Conservation (phyloP, 2,113 vertebrate species). For the Hippocampus guttulatus region DNA sequence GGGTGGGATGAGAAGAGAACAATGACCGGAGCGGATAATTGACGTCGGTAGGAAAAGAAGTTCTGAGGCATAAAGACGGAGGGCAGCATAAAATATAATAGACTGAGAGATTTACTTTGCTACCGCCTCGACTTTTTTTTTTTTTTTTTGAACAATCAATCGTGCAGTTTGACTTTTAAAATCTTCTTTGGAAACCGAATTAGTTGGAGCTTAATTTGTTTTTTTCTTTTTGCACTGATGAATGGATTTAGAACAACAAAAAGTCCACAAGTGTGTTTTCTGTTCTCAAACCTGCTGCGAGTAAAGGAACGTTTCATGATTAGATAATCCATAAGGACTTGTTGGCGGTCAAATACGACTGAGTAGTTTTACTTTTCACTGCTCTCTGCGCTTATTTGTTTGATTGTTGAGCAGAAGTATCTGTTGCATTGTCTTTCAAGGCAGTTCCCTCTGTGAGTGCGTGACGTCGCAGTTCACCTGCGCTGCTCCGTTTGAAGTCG, state of each 20-base stretch:
- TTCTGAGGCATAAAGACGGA: not conserved
- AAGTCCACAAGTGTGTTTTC: not conserved
- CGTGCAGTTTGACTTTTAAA: slow-evolving; percentile 28
- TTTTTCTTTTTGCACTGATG: not conserved
- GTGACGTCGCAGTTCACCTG: slow-evolving; percentile 30
- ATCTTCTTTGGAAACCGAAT: not conserved
- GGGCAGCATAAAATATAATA: not conserved
- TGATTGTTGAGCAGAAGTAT: not conserved
- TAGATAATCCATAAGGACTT: not conserved
- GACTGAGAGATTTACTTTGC: not conserved
- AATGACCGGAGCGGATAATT: not conserved
- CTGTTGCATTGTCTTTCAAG: not conserved
- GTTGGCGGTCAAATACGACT: not conserved
- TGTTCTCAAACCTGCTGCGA: not conserved
- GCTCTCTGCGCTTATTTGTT: not conserved
- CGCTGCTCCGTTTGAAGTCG: slow-evolving; percentile 52
- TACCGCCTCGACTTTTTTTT: not conserved
- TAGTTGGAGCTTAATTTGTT: slow-evolving; percentile 9
- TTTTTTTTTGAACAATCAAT: slow-evolving; percentile 8
- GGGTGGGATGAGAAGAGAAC: not conserved
- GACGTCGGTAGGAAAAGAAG: not conserved
- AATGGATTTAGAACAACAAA: not conserved
- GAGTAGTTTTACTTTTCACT: slow-evolving; percentile 1
- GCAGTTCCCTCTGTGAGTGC: slow-evolving; percentile 4
- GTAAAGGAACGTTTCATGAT: not conserved